Evolutionary conservation across 2,888 invertebrate species (phyloP).

Genomic region (Drosophila quasianomalipes): DNA sequence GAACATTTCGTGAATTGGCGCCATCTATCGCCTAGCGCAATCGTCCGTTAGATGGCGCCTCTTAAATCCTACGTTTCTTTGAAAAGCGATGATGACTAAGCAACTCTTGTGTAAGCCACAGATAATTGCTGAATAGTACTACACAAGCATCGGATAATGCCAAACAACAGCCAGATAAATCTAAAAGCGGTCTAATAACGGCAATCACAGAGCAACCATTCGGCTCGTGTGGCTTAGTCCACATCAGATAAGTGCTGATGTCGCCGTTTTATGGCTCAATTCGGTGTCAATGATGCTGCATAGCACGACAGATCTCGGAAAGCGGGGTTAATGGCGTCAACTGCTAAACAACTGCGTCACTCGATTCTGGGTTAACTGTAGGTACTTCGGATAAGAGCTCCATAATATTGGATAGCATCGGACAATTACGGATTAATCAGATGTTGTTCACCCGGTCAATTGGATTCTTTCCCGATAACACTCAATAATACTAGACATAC

Average conservation of each 20-base stretch:
- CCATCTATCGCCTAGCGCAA: slow-evolving; percentile 13
- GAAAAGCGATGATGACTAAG: slow-evolving; percentile 24
- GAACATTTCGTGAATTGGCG: slow-evolving; percentile 11
- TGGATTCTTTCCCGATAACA: no score
- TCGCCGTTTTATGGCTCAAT: neutral
- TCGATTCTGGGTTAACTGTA: neutral
- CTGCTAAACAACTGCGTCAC: neutral
- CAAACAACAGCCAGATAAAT: neutral
- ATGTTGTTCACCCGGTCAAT: no score
- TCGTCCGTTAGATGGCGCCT: slow-evolving; percentile 18
- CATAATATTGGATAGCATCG: neutral
- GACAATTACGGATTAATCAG: neutral
- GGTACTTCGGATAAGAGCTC: neutral
- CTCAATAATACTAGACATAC: no score
- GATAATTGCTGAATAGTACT: slow-evolving; percentile 7
- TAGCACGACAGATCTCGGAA: neutral
- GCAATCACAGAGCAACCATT: slow-evolving; percentile 19
- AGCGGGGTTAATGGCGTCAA: neutral
- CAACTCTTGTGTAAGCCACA: slow-evolving; percentile 14
- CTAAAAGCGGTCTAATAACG: slow-evolving; percentile 26
- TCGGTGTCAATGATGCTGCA: neutral
- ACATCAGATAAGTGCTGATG: slow-evolving; percentile 12
- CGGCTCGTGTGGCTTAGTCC: neutral
- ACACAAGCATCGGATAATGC: neutral
- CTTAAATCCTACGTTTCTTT: slow-evolving; percentile 16